Conservation (phyloP, 1,140 invertebrate genomes). For the Apis florea region DNA sequence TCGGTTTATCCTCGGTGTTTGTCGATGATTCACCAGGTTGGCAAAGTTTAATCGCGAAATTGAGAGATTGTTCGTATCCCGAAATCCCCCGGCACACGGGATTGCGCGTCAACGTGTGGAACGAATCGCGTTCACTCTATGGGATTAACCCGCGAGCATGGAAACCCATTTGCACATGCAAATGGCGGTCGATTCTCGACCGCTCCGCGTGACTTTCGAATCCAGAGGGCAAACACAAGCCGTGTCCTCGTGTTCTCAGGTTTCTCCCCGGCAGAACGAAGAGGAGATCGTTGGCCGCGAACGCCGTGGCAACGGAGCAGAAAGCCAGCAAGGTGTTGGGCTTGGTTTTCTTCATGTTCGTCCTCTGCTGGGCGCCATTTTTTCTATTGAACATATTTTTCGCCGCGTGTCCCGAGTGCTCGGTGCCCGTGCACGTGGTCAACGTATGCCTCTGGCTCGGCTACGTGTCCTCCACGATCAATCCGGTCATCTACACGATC, state of each 20-base stretch:
- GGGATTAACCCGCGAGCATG: conserved; percentile 11
- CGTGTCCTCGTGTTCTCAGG: conserved; percentile 73
- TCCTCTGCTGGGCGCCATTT: conserved; percentile 94
- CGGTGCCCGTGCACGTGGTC: conserved; percentile 87
- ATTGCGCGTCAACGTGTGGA: background rate
- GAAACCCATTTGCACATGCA: conserved; percentile 37
- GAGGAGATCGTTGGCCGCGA: conserved; percentile 85
- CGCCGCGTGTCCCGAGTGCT: conserved; percentile 86
- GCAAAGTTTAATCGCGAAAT: background rate
- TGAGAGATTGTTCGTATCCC: background rate
- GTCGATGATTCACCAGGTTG: background rate
- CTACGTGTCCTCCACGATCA: conserved; percentile 93
- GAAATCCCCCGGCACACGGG: background rate
- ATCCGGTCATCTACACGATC: conserved; percentile 93
- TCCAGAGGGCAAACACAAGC: background rate
- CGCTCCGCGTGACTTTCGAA: background rate
- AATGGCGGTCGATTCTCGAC: background rate
- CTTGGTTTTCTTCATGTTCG: conserved; percentile 94
- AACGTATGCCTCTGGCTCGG: conserved; percentile 92
- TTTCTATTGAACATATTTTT: conserved; percentile 92
- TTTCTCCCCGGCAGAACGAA: conserved; percentile 85
- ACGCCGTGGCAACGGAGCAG: conserved; percentile 90
- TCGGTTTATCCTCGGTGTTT: too few relatives aligned
- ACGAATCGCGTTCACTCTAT: background rate
- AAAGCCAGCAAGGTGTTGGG: conserved; percentile 92